phyloP scores from a whole-genome alignment of 2,797 vertebrate genomes.

The Phalanger gymnotis region DNA sequence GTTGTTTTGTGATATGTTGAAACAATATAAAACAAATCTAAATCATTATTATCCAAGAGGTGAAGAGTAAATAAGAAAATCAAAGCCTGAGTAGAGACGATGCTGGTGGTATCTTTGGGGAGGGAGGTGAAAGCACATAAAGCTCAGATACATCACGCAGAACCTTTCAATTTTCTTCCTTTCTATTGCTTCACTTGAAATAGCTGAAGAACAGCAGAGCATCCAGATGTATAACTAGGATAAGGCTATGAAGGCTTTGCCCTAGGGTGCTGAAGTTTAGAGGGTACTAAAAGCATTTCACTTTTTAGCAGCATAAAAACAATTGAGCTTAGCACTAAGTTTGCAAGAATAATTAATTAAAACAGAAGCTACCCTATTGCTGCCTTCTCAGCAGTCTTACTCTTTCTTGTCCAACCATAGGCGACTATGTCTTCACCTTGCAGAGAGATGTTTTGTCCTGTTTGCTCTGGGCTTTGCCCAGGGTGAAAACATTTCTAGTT shows the following conservation, averaged over 20 bases:
- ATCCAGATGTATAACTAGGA: not conserved
- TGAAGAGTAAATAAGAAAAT: slow-evolving; percentile 65
- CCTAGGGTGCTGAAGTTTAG: not conserved
- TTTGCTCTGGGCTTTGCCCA: not conserved
- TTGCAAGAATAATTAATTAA: not conserved
- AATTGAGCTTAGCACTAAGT: not conserved
- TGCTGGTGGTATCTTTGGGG: slow-evolving; percentile 5
- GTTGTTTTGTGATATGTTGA: slow-evolving; percentile 57
- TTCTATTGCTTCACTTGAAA: slow-evolving; percentile 39
- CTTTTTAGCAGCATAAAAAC: not conserved
- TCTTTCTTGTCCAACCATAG: not conserved
- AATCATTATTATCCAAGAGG: slow-evolving; percentile 64
- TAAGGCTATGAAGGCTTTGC: not conserved
- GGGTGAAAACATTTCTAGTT: not conserved
- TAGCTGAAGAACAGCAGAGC: not conserved
- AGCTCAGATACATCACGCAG: not conserved
- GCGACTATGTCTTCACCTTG: not conserved
- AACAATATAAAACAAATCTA: slow-evolving; percentile 56
- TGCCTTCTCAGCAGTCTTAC: not conserved
- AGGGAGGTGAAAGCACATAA: not conserved
- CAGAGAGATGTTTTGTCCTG: not conserved
- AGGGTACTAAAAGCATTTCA: not conserved
- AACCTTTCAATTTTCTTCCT: slow-evolving; percentile 24
- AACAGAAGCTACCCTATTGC: not conserved
- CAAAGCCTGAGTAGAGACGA: not conserved